Evolutionary conservation across 2,113 vertebrate genomes (phyloP).

Genomic region (Microtus ochrogaster): DNA sequence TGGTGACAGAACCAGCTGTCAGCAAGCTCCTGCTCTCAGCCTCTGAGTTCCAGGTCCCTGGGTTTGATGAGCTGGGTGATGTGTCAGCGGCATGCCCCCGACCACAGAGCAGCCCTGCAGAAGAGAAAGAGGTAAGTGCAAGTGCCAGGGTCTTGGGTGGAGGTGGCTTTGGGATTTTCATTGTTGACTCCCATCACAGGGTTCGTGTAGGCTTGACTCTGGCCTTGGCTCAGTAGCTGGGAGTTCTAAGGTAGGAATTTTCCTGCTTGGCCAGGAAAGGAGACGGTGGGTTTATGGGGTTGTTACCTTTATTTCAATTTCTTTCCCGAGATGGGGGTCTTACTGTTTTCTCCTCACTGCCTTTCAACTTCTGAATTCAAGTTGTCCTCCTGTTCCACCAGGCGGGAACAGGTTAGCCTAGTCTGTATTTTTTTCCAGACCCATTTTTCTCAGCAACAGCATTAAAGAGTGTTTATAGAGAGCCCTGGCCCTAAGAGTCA

Average conservation of each 20-base stretch:
- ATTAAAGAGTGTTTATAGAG: constrained; percentile 1
- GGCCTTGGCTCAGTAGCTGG: neutral
- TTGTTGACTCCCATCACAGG: neutral
- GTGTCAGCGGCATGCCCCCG: constrained; percentile 74
- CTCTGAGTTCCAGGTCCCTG: constrained; percentile 75
- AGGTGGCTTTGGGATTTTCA: neutral
- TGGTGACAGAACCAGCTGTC: constrained; percentile 71
- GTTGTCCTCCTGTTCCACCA: neutral
- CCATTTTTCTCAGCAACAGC: neutral
- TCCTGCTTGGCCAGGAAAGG: neutral
- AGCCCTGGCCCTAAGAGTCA: neutral
- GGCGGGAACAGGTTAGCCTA: neutral
- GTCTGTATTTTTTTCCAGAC: neutral
- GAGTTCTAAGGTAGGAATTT: neutral
- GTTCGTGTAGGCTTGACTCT: neutral
- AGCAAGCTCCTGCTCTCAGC: constrained; percentile 74
- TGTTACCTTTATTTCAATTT: neutral
- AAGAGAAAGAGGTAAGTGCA: constrained; percentile 85
- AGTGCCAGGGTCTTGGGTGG: neutral
- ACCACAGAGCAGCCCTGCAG: constrained; percentile 74
- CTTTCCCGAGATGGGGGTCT: neutral
- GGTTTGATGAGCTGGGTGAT: constrained; percentile 75
- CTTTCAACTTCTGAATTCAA: neutral
- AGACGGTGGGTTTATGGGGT: neutral
- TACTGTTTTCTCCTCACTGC: neutral